Evolutionary conservation across 2,888 invertebrate species (phyloP), one percentile per base, ranked within the genome.

Genomic region (Exocentrus adspersus): DNA sequence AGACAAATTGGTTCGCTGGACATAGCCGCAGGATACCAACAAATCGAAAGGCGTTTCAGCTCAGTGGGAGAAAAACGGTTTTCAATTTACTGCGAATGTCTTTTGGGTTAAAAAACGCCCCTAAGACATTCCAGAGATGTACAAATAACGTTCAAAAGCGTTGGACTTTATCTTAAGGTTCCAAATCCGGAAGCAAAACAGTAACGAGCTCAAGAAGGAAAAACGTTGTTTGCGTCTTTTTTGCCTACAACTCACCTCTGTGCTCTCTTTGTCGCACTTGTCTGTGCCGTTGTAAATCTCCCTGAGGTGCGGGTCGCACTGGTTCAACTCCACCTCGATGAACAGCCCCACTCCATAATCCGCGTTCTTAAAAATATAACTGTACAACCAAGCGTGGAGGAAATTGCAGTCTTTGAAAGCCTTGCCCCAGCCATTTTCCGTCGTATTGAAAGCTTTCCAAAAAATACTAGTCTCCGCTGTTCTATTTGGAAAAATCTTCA

Each of bases 271-370:
- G 69, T 86, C 84, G 75, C 88, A 90, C 78, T 85, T 85, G 76
- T 89, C 87, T n/a, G 84, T 84, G 20, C 88, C 88, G 28, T 89
- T 89, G 73, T 92, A 88, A 77, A 91, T 87, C 63, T 89, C 88
- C 72, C 87, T 85, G 80, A 91, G 86, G 21, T 86, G 84, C 64
- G 88, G 87, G 76, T 91, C 90, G 81, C 93, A 94, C 66, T 91
- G 91, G 82, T 93, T 86, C 69, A 91, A 84, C 65, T 89, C 85
- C 70, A 89, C 82, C 10, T 85, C 83, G 9, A 81, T 65, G 67
- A 82, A 81, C 6, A 81, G 60, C 1, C 76, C 80, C 14, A 80
- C 71, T 46, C 75, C 77, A 32, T 73, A 58, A 21, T 76, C 74
- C 2, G 68, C 65, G 24, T 71, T 71, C 57, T 76, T 77, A 17